Evolutionary conservation across 2,888 invertebrate species (phyloP), one percentile per base, ranked within the genome.

Genomic region (Eurytoma californica): DNA sequence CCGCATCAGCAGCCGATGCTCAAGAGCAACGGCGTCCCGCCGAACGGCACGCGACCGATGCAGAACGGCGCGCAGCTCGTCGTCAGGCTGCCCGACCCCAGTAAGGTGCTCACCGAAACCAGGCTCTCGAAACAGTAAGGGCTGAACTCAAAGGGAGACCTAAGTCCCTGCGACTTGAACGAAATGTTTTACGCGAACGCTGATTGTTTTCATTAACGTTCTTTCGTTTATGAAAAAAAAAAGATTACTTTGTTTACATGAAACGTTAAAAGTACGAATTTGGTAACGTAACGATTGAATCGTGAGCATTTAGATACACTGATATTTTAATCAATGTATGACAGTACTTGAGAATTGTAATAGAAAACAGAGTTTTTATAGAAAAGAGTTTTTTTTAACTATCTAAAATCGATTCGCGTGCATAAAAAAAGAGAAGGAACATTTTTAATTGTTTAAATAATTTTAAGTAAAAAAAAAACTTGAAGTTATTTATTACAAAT

Each of bases 11-110:
- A 83, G 30, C 47, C 68, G 20, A 7, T 13, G 0, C 4, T 66
- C 0, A 78, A 83, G n/a, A 66, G 55, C 14, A 49, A 57, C 14
- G 39, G 24, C 14, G 39, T 39, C 4, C 72, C 79, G 7, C 28
- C 69, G 16, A 87, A 88, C 51, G 87, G 88, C 16, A 85, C 86
- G 28, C 84, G 87, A 80, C 84, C 86, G 3, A 82, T 87, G 82
- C 89, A 88, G 73, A 89, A 89, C 66, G 89, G 89, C 53, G 90
- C 90, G 0, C 90, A 90, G 77, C 84, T 90, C 72, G 89, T 90
- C 18, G 90, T 90, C 13, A 88, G 90, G 84, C 85, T 90, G 83
- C 90, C 90, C 30, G 89, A 89, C 76, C 89, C 88, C 12, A 88
- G 88, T 72, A 89, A 89, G 84, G 87, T 89, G 20, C 84, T 83